phyloP scores from a whole-genome alignment of 2,113 vertebrate genomes.

The Ctenomys sociabilis region DNA sequence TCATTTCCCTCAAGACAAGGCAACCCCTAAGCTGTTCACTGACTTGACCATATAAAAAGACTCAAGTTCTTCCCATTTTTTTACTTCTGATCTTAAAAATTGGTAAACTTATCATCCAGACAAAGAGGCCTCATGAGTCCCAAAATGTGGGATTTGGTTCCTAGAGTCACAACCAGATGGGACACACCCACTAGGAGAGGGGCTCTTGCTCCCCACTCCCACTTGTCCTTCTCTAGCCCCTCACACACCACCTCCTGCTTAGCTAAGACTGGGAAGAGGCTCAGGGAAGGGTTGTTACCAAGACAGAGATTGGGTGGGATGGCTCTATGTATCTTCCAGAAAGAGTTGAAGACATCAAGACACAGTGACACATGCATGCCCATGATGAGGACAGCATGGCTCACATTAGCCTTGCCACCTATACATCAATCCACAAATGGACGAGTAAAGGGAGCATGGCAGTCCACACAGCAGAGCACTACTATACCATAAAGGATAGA shows the following conservation, averaged over 20 bases:
- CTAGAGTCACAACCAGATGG: not conserved
- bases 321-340: not conserved
- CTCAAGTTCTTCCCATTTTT: not conserved
- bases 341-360: not conserved
- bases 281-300: not conserved
- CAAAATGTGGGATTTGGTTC: not conserved
- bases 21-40: not conserved
- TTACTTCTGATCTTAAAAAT: not conserved
- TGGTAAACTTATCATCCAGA: not conserved
- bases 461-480: not conserved
- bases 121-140: not conserved
- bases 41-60: not conserved
- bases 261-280: not conserved
- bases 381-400: not conserved
- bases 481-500: not conserved
- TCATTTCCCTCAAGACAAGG: not conserved
- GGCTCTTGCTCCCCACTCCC: not conserved
- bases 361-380: not conserved
- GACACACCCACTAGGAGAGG: not conserved
- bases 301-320: not conserved
- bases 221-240: fast-evolving
- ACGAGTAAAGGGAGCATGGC: not conserved
- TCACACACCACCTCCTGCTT: not conserved
- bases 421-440: not conserved
- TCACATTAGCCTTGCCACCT: not conserved